phyloP scores from a whole-genome alignment of 2,888 invertebrate genomes.

The Artemia sinica region DNA sequence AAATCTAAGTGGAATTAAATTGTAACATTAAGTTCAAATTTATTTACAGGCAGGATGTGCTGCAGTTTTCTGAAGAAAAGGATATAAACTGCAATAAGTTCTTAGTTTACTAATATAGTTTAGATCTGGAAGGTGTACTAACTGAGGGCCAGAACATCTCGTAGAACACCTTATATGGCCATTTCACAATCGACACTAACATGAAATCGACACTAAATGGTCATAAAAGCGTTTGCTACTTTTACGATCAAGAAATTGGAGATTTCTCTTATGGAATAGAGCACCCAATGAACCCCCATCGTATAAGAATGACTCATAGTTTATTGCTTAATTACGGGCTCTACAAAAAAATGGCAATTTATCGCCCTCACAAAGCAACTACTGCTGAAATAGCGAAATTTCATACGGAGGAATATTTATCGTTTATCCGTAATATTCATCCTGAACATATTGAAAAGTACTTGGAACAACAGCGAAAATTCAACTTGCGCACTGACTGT shows the following conservation, averaged over 20 bases:
- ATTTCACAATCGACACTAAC: too few relatives aligned
- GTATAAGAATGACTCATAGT: constrained; percentile 99
- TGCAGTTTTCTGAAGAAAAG: too few relatives aligned
- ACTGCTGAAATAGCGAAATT: constrained; percentile 99
- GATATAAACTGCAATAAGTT: too few relatives aligned
- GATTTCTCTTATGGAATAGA: constrained; percentile 99
- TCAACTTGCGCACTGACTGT: constrained; percentile 80
- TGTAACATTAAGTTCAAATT: too few relatives aligned
- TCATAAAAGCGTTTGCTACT: constrained; percentile 11
- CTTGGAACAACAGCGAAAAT: constrained; percentile 97
- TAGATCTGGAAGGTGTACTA: too few relatives aligned
- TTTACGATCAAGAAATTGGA: constrained; percentile 76
- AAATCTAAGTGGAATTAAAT: too few relatives aligned
- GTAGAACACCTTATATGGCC: too few relatives aligned
- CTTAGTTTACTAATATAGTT: too few relatives aligned
- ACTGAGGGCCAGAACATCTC: too few relatives aligned
- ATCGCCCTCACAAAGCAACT: constrained; percentile 96
- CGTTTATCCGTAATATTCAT: constrained; percentile 84
- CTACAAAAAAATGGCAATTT: constrained; percentile 98
- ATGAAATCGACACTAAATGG: too few relatives aligned
- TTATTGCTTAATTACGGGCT: constrained; percentile 93
- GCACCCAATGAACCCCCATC: constrained; percentile 99
- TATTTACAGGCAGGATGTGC: too few relatives aligned
- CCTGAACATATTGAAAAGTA: constrained; percentile 99
- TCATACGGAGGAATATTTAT: constrained; percentile 97